Evolutionary conservation across 2,888 invertebrate species (phyloP), one percentile per base, ranked within the genome.

Genomic region (Antitype chi): DNA sequence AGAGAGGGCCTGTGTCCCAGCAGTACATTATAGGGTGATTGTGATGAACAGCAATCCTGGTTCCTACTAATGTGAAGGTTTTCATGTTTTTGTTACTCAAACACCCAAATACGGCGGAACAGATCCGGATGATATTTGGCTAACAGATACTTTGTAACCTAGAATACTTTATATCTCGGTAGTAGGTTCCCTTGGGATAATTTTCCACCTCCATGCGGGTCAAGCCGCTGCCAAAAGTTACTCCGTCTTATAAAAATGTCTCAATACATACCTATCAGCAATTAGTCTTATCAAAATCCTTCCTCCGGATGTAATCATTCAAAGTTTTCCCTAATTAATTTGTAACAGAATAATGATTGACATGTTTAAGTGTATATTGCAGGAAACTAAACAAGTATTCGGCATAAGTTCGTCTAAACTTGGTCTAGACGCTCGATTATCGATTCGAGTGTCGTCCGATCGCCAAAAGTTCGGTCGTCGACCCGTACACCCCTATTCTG

Each of bases 401-500:
- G 23, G 85, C 87, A 87, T 87, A 74, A 70, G 47, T 78, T 77
- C 60, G 82, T 88, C 79, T 88, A 78, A 82, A 83, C 70, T 81
- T 74, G 72, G 90, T 90, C 90, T 91, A 90, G 89, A 90, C 87
- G 78, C 75, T 66, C 70, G 73, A 77, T 88, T 89, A 78, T 84
- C 79, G 78, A 90, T 89, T 87, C 90, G 68, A 86, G 70, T 77
- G 87, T 68, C 90, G 90, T 90, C 20, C 88, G 79, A 81, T 69
- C 69, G 70, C 92, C 88, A 87, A 88, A 89, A 90, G 82, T 89
- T 67, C 91, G 94, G 91, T 62, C 93, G 71, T 88, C 90, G 94
- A 94, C 90, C 95, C 87, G 70, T 25, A 75, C 88, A 90, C 88
- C 92, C 94, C 91, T 94, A 94, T 94, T 94, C 94, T 89, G 91